A percentile compares a stretch with the other conserved stretches of the same genome.
phyloP scores from a whole-genome alignment of 1,140 invertebrate species.

The Trypoxylus dichotomus region DNA sequence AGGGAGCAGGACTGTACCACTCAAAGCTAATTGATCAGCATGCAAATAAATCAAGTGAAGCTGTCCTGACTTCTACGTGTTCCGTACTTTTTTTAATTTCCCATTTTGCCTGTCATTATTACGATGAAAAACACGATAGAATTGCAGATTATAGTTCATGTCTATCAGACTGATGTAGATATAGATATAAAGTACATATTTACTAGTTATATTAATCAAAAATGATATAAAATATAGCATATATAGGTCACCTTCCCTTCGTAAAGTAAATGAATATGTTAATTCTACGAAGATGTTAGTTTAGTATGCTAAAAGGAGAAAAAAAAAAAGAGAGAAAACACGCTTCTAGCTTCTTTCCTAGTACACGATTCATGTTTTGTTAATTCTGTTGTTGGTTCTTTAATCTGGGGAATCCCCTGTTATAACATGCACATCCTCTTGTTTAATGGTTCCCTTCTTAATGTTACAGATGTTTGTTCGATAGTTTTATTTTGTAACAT shows the following conservation, averaged over 20 bases:
- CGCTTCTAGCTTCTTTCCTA: background rate
- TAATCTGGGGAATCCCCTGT: background rate
- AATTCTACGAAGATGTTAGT: no score
- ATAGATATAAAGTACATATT: conserved; percentile 31
- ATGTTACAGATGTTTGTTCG: conserved; percentile 14
- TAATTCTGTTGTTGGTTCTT: background rate
- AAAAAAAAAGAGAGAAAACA: background rate
- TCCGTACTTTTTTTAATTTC: background rate
- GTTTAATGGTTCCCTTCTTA: background rate
- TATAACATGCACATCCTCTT: background rate
- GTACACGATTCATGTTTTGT: background rate
- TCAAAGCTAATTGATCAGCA: no score
- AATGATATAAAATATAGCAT: background rate
- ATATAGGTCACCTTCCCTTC: background rate
- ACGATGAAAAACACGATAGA: conserved; percentile 27
- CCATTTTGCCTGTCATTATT: background rate
- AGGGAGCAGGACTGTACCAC: no score
- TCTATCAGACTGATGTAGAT: conserved; percentile 40
- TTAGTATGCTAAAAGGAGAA: no score
- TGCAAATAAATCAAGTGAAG: no score
- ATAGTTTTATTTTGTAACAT: conserved; percentile 27
- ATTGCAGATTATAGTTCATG: conserved; percentile 34
- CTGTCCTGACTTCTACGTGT: no score
- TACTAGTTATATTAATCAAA: background rate
- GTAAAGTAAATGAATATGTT: background rate